Evolutionary conservation across 2,797 vertebrate species (phyloP), one percentile per base, ranked within the genome.

Genomic region (Emys orbicularis): DNA sequence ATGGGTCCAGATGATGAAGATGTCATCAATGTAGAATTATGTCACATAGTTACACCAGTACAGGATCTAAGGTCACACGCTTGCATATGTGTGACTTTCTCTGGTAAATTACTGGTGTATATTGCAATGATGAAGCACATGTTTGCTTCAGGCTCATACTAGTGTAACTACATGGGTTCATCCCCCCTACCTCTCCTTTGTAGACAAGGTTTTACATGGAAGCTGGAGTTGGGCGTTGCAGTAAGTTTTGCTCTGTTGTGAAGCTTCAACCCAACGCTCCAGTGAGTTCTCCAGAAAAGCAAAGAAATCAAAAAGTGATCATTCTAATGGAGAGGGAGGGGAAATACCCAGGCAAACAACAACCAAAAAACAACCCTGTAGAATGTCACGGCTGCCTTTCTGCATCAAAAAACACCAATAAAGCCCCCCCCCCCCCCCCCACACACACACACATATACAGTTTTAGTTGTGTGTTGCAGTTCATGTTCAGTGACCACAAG

Each of bases 391-490:
- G 65, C 8, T 72, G 19, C 44, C 7, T 47, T 47, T 76, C 13
- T 47, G 74, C 41, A 76, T 76, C 6, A 47, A 16, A 27, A 76
- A 76, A 12, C 7, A 4, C n/a, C 41, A 76, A 13, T 7, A 76
- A 76, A 27, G 41, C 23, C 11, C 44, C 25, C 12, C 53, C 7
- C 25, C 12, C 53, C 7, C 6, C 5, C 41, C n/a, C n/a, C 6
- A 5, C 41, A 44, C 41, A 44, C 21, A 49, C 53, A 3, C 52
- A 29, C 2, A 4, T 3, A 6, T 41, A 6, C 49, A 16, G 9
- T 15, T 80, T 59, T 11, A 0, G 13, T 8, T 80, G 44, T 19
- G 4, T 25, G 1, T 1, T 0, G 2, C 2, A 16, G 19, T 12
- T 31, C 61, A 9, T 1, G 0, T 4, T 5, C 83, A 83, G 81